Evolutionary conservation across 2,888 invertebrate genomes (phyloP).

Genomic region (Chrysolina haemoptera): DNA sequence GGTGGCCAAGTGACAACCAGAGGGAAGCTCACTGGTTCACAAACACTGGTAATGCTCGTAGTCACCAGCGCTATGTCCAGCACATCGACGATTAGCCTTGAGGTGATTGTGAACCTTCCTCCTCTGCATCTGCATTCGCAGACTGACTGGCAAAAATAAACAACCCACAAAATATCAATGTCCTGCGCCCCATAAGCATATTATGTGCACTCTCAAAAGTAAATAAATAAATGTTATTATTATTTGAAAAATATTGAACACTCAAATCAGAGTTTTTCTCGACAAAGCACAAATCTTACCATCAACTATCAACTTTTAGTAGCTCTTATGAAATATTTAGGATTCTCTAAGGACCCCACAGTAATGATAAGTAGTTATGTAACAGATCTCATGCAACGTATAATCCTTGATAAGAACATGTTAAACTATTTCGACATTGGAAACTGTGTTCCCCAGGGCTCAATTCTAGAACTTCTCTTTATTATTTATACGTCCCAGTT

Average conservation of each 20-base stretch:
- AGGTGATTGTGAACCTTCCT: no score
- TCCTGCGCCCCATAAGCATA: constrained; percentile 10
- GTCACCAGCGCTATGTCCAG: no score
- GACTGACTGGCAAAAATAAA: constrained; percentile 5
- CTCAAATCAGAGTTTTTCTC: not conserved
- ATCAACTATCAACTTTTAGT: not conserved
- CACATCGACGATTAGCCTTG: no score
- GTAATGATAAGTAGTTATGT: not conserved
- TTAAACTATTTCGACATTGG: not conserved
- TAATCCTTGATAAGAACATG: not conserved
- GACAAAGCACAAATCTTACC: not conserved
- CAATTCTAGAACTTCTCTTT: not conserved
- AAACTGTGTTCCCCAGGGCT: not conserved
- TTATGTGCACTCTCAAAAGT: not conserved
- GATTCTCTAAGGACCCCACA: no score
- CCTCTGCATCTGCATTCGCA: no score
- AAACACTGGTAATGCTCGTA: no score
- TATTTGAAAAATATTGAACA: not conserved
- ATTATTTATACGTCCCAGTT: not conserved
- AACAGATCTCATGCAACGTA: not conserved
- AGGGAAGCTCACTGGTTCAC: no score
- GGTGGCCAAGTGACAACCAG: no score
- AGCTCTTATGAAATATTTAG: not conserved
- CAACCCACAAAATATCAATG: not conserved
- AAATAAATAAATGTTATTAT: no score